Base-by-base conservation (phyloP, 2,797 vertebrate species). In the Cossypha heuglini region DNA sequence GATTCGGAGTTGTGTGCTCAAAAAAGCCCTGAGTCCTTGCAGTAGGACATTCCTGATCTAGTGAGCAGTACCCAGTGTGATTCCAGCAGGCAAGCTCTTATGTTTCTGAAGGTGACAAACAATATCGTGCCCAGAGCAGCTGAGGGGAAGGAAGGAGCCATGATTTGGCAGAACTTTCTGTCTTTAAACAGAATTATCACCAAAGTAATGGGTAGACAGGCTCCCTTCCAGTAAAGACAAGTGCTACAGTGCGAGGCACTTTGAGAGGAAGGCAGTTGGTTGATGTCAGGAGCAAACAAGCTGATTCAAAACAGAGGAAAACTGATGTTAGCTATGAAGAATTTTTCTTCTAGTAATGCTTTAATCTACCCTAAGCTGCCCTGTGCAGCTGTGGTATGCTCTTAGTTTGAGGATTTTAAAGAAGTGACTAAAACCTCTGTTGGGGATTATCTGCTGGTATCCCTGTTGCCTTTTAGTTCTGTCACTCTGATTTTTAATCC, bases 81-180 rank as follows among this genome's bases (percentile, higher is more conserved):
- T 73, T 92, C 66, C 6, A 16, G 63, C 59, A 92, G 69, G 62
- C 42, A 64, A 43, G 57, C 68, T 93, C 78, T 31, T 37, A 3
- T 11, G 15, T 76, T 94, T 96, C 72, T 79, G 58, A 57, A 82
- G 59, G 48, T 82, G 78, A 85, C 58, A 91, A 90, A 94, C 55
- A 86, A 6, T 55, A 42, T 9, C 0, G 0, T 2, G 2, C 42
- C 45, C 74, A 83, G 91, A 93, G 72, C 89, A 94, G 68, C 67
- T 93, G 87, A 93, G 43, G 63, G 84, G 45, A 82, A 82, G 75
- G 84, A 93, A 42, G 79, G 82, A 94, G 61, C 67, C 45, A 55
- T 0, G 0, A 38, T 92, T 94, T 96, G 91, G 91, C 91, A 95
- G 91, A 94, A 87, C 94, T 91, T 87, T 40, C 59, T 91, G 91